Conservation (phyloP, 2,797 vertebrate species). For the Micromesistius poutassou region DNA sequence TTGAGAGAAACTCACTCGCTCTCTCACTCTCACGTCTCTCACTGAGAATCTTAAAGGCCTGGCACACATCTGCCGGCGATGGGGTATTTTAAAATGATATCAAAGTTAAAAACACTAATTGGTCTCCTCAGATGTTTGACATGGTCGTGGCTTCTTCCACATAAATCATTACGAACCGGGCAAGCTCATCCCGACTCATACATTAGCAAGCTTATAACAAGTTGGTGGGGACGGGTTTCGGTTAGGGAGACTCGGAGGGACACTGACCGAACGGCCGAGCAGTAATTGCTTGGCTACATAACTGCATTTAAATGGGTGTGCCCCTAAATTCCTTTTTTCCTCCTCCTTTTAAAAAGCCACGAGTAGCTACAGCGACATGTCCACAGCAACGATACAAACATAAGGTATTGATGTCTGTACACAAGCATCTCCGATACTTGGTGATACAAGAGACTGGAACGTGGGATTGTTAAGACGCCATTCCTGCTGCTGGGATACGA, state of each 20-base stretch:
- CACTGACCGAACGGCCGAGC: constrained; percentile 34
- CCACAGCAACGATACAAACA: constrained; percentile 12
- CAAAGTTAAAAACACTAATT: constrained; percentile 45
- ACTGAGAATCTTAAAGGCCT: neutral
- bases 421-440: neutral
- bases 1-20: constrained; percentile 29
- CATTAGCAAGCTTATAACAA: constrained; percentile 4
- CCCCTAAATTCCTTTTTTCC: constrained; percentile 21
- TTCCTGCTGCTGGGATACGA: neutral
- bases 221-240: constrained; percentile 35
- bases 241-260: constrained; percentile 18
- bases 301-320: constrained; percentile 41
- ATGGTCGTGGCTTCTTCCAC: constrained; percentile 23
- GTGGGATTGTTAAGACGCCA: neutral
- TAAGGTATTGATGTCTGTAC: neutral
- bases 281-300: constrained; percentile 39
- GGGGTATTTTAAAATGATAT: constrained; percentile 36
- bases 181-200: constrained; percentile 42
- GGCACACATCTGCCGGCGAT: constrained; percentile 36
- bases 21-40: neutral
- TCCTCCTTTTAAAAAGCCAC: constrained; percentile 29
- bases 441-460: neutral
- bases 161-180: constrained; percentile 40
- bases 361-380: neutral
- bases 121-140: constrained; percentile 34